Base-by-base conservation (phyloP, 2,113 vertebrate species). In the Myotis brandtii region DNA sequence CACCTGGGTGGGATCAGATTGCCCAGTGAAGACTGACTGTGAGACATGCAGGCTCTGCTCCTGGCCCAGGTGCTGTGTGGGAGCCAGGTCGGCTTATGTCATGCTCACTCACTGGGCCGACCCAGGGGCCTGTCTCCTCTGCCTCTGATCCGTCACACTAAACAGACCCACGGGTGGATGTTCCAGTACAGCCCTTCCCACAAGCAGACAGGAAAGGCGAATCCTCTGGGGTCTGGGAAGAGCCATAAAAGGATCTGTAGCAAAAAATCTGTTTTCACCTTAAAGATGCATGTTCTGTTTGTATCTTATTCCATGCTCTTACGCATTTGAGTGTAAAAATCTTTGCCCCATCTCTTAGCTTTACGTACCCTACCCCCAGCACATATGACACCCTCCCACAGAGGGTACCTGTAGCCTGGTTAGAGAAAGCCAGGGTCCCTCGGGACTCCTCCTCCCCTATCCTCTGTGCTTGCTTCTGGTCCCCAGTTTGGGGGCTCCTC, bases 141-240 rank as follows among this genome's bases (percentile, higher is more conserved):
- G 2, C 37, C 54, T 43, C 23, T 32, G 52, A 17, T 52, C 30
- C 14, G 7, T 56, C 34, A 5, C 20, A 0, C 32, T 25, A 3
- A 40, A 32, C 46, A 43, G 56, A 32, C 23, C 2, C 17, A 16
- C 6, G 0, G 20, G 1, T 1, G 0, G 4, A 50, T 18, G 20
- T 13, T 66, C 37, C 34, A 32, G 1, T 11, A 11, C 37, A 30
- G n/a, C 0, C 6, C 30, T 73, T 73, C 70, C 54, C 64, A 88
- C 54, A 30, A 30, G 46, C 76, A 62, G 69, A 59, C 30, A 20
- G 52, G 59, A 14, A 67, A 54, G 52, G 25, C 8, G 37, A 81
- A 59, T 23, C 76, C 48, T 56, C 46, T 43, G 16, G 27, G 34
- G n/a, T 48, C 27, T 54, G 12, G 6, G 66, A 77, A 87, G 30